Conservation (phyloP, 2,113 vertebrate genomes). For the Archilochus colubris region DNA sequence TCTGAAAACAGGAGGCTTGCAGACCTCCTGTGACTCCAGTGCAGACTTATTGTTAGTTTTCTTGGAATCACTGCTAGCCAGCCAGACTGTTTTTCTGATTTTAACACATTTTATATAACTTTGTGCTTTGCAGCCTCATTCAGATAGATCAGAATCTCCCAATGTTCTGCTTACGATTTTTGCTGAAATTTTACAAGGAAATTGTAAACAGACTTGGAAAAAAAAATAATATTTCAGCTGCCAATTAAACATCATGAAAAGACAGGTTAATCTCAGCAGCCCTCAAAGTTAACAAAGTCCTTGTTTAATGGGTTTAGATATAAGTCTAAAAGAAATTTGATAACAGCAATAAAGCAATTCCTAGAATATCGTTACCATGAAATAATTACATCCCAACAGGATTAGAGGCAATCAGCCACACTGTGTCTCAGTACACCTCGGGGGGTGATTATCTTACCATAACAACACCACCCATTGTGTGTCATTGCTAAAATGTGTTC, state of each 20-base stretch:
- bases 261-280: slow-evolving; percentile 61
- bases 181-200: slow-evolving; percentile 11
- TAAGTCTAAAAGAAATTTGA: slow-evolving; percentile 68
- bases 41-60: not conserved
- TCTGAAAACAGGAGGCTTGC: not conserved
- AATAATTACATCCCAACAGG: slow-evolving; percentile 76
- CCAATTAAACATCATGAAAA: slow-evolving; percentile 63
- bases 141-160: not conserved
- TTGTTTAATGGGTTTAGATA: slow-evolving; percentile 69
- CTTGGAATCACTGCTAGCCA: not conserved
- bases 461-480: slow-evolving; percentile 53
- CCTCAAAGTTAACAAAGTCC: slow-evolving; percentile 70
- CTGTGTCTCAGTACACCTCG: slow-evolving; percentile 27
- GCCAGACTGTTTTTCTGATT: not conserved
- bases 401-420: slow-evolving; percentile 67
- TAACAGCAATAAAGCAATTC: slow-evolving; percentile 57
- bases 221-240: slow-evolving; percentile 58
- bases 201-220: slow-evolving; percentile 51
- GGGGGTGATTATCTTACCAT: slow-evolving; percentile 68
- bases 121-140: slow-evolving; percentile 13
- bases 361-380: slow-evolving; percentile 49
- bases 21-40: not conserved
- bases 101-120: not conserved
- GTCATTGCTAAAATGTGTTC: slow-evolving; percentile 55
- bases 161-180: slow-evolving; percentile 35